Evolutionary conservation across 2,888 invertebrate genomes (phyloP), one percentile per base, ranked within the genome.

Genomic region (Oscheius sp.): DNA sequence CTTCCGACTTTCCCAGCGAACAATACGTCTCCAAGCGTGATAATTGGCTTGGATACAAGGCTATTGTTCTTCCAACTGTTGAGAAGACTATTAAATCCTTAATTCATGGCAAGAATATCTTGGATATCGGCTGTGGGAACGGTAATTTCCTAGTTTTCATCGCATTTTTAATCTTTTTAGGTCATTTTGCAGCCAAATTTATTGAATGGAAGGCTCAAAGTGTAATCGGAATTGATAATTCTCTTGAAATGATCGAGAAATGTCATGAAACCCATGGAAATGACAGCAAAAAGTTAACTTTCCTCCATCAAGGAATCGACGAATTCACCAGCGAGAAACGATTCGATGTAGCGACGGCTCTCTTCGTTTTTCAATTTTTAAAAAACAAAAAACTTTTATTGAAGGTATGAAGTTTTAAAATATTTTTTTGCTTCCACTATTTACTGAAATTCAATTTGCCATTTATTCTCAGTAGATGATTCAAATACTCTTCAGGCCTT

Each of bases 401-500:
- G 38, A 47, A 67, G 33, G 67, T 66, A n/a, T n/a, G n/a, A n/a
- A n/a, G n/a, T n/a, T n/a, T n/a, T n/a, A n/a, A n/a, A n/a, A n/a
- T n/a, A n/a, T n/a, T n/a, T n/a, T n/a, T n/a, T n/a, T n/a, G n/a
- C n/a, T n/a, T n/a, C n/a, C n/a, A n/a, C n/a, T n/a, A n/a, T n/a
- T n/a, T n/a, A n/a, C n/a, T n/a, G n/a, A n/a, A n/a, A n/a, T n/a
- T n/a, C n/a, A n/a, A n/a, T n/a, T n/a, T n/a, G n/a, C n/a, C n/a
- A n/a, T n/a, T n/a, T n/a, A n/a, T n/a, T n/a, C n/a, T n/a, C n/a
- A n/a, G n/a, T n/a, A n/a, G n/a, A n/a, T n/a, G n/a, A n/a, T n/a
- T n/a, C n/a, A n/a, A n/a, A n/a, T n/a, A n/a, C n/a, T 14, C 59
- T 67, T 30, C 17, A 67, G 67, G 57, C 67, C 30, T 32, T 67